Percentiles rank a stretch among this genome's conserved stretches.
Conservation (phyloP, 2,888 invertebrate species). For the Caenorhabditis japonica region DNA sequence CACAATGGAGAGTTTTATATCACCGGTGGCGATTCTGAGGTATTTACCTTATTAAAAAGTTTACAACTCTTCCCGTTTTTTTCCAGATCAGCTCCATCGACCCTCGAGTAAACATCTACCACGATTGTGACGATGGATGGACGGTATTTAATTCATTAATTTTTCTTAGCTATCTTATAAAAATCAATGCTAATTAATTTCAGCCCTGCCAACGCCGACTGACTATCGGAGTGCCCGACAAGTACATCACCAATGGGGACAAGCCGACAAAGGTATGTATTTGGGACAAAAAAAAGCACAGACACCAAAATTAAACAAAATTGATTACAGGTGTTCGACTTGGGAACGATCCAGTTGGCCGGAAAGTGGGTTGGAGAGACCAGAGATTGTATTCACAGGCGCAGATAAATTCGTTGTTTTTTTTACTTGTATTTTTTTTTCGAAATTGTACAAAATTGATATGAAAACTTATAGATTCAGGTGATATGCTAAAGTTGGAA, state of each 20-base stretch:
- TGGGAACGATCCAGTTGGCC: conserved; percentile 61
- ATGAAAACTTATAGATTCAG: too few relatives aligned
- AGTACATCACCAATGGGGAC: conserved; percentile 57
- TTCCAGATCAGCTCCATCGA: conserved; percentile 47
- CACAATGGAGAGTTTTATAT: conserved; percentile 56
- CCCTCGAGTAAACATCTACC: conserved; percentile 53
- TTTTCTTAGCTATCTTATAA: too few relatives aligned
- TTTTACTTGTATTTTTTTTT: too few relatives aligned
- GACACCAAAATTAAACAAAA: not conserved
- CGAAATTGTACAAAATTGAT: too few relatives aligned
- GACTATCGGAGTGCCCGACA: conserved; percentile 59
- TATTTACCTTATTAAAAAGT: not conserved
- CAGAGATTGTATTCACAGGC: conserved; percentile 62
- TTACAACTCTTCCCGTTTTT: not conserved
- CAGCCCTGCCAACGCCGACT: conserved; percentile 63
- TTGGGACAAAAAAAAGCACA: too few relatives aligned
- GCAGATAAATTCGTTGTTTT: too few relatives aligned
- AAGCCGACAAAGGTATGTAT: conserved; percentile 25
- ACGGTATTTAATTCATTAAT: conserved; percentile 29
- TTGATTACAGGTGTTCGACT: conserved; percentile 39
- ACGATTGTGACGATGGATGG: conserved; percentile 63
- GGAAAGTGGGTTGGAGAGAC: conserved; percentile 64
- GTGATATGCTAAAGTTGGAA: too few relatives aligned
- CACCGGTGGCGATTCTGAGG: conserved; percentile 47
- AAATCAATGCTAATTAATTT: conserved; percentile 10